A percentile compares a stretch with the other conserved stretches of the same genome.
These are phyloP conservation scores for Micromussa lordhowensis DNA, from an alignment of 92 coral and sea anemone species.

Conservation along the genomic window DNA sequence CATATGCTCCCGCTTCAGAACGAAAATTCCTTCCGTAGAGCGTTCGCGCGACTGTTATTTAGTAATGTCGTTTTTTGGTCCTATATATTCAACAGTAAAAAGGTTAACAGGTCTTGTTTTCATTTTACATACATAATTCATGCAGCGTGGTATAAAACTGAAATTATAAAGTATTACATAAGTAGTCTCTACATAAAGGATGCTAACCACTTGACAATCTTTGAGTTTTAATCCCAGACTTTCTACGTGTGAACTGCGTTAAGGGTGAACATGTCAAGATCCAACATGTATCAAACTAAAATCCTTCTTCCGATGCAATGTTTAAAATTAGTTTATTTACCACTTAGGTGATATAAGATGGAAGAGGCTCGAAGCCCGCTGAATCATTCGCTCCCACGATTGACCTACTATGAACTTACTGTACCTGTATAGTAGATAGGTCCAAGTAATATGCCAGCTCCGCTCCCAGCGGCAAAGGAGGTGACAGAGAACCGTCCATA, in stretches of 20 bases:
- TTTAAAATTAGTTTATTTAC: not conserved
- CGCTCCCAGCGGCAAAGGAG: slow-evolving; percentile 87
- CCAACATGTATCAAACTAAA: not conserved
- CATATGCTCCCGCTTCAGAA: not conserved
- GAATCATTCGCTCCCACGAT: not conserved
- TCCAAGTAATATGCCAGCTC: slow-evolving; percentile 82
- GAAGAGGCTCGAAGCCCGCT: too few relatives aligned
- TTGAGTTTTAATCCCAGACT: too few relatives aligned
- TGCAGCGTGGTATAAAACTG: not conserved
- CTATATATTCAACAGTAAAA: not conserved
- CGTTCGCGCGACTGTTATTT: not conserved
- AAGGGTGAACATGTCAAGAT: not conserved
- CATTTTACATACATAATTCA: not conserved
- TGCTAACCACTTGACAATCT: too few relatives aligned
- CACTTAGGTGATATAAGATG: not conserved
- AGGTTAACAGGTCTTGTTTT: not conserved
- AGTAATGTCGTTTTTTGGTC: not conserved
- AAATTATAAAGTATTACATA: too few relatives aligned
- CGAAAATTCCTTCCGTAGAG: not conserved
- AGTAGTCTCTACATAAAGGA: too few relatives aligned
- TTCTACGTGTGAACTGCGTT: too few relatives aligned
- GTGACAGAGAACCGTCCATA: slow-evolving; percentile 76
- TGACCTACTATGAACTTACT: not conserved
- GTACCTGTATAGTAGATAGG: slow-evolving; percentile 83
- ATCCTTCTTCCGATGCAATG: not conserved